Conservation (phyloP, 2,888 invertebrate genomes). For the Caradrina kadenii region DNA sequence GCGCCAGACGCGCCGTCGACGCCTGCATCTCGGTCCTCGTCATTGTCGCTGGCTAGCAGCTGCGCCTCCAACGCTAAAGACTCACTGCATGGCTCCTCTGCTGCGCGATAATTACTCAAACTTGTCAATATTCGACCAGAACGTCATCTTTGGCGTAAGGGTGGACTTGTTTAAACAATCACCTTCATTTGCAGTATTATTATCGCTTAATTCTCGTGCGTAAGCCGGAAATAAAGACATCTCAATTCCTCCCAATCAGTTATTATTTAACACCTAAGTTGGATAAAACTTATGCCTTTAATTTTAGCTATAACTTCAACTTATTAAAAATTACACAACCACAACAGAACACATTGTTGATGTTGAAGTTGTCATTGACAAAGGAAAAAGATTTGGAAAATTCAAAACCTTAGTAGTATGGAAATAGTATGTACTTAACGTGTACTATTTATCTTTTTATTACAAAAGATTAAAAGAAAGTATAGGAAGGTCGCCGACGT, state of each 20-base stretch:
- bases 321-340: background rate
- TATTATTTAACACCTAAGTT: background rate
- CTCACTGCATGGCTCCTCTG: conserved; percentile 7
- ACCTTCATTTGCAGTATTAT: conserved; percentile 58
- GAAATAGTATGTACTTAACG: no score
- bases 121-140: background rate
- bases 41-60: conserved; percentile 78
- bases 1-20: background rate
- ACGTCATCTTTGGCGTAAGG: background rate
- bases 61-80: conserved; percentile 64
- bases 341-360: background rate
- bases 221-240: conserved; percentile 79
- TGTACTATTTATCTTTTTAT: no score
- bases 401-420: no score
- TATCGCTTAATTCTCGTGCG: conserved; percentile 52
- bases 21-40: conserved; percentile 57
- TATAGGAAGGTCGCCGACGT: no score
- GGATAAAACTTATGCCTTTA: background rate
- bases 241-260: background rate
- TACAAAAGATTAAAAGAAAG: no score
- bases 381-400: no score
- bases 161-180: background rate
- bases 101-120: background rate
- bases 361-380: no score
- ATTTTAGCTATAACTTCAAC: background rate